A percentile compares a stretch with the other conserved stretches of the same genome.
Evolutionary conservation across 2,888 invertebrate species (phyloP).

Genomic region (Heliothis peltigera): DNA sequence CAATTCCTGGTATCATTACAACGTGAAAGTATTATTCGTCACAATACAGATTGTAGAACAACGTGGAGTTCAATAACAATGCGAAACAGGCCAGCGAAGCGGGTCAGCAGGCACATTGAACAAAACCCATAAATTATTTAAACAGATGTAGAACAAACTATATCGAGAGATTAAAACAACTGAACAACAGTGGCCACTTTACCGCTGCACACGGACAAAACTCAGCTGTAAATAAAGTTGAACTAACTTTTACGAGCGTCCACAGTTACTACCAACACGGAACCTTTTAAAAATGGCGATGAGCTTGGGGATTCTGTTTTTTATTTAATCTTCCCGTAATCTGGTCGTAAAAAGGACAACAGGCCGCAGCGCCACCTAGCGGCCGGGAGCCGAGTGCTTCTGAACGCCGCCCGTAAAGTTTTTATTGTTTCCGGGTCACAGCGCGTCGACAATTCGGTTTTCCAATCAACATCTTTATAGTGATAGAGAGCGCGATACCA

Average conservation of each 20-base stretch:
- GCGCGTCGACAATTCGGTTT: conserved; percentile 80
- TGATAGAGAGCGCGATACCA: conserved; percentile 72
- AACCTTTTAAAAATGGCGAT: conserved; percentile 60
- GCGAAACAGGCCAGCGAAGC: conserved; percentile 25
- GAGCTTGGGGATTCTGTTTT: conserved; percentile 62
- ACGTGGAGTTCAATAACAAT: conserved; percentile 21
- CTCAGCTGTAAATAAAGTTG: conserved; percentile 61
- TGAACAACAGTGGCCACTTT: conserved; percentile 53
- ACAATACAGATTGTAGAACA: conserved; percentile 3
- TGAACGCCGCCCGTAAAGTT: conserved; percentile 78
- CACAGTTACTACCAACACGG: conserved; percentile 55
- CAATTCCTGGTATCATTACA: background rate
- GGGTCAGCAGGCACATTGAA: conserved; percentile 35
- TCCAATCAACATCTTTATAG: conserved; percentile 83
- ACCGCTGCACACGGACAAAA: conserved; percentile 51
- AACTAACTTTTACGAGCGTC: conserved; percentile 61
- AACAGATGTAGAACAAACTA: conserved; percentile 57
- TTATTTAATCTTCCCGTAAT: conserved; percentile 74
- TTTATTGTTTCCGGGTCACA: conserved; percentile 85
- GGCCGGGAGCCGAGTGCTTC: conserved; percentile 57
- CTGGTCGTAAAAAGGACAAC: conserved; percentile 69
- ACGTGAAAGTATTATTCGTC: conserved; percentile 9
- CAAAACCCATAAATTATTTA: conserved; percentile 56
- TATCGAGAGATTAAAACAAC: conserved; percentile 54
- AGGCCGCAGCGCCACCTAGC: conserved; percentile 57